Conservation (phyloP, 2,797 vertebrate species). For the Phoeniculus purpureus region DNA sequence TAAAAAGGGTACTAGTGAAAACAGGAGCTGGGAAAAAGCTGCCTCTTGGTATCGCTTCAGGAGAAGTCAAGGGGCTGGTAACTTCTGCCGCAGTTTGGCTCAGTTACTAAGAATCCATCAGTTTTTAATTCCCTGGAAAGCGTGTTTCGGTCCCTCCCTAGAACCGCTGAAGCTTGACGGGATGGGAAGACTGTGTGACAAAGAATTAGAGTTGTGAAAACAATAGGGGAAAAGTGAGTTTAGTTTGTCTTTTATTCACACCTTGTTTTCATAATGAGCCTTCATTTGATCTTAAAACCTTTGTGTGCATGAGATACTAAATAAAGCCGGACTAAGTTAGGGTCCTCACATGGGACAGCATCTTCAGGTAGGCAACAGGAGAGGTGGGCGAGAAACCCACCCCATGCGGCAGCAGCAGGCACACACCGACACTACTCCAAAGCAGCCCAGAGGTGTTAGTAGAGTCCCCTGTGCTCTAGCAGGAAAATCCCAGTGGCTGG, state of each 20-base stretch:
- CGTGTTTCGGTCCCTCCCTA: not conserved
- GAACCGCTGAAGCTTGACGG: not conserved
- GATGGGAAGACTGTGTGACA: not conserved
- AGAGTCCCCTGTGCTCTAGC: not conserved
- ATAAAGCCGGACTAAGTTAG: not conserved
- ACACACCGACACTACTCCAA: not conserved
- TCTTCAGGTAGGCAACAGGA: not conserved
- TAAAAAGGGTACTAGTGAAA: not conserved
- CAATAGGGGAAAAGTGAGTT: not conserved
- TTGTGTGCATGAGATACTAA: not conserved
- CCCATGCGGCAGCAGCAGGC: not conserved
- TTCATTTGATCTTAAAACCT: not conserved
- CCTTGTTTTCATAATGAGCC: not conserved
- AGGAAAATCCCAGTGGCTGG: not conserved
- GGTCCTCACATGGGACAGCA: not conserved
- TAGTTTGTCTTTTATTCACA: not conserved
- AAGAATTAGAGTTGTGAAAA: not conserved
- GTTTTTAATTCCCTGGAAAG: not conserved
- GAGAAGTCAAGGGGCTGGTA: not conserved
- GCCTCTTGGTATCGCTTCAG: not conserved
- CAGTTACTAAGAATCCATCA: not conserved
- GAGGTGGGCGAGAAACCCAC: not conserved
- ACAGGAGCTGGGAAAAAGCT: not conserved
- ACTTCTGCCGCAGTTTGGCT: not conserved
- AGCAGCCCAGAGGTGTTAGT: not conserved